Evolutionary conservation across 2,113 vertebrate species (phyloP), one percentile per base, ranked within the genome.

Genomic region (Tretioscincus oriximinensis): DNA sequence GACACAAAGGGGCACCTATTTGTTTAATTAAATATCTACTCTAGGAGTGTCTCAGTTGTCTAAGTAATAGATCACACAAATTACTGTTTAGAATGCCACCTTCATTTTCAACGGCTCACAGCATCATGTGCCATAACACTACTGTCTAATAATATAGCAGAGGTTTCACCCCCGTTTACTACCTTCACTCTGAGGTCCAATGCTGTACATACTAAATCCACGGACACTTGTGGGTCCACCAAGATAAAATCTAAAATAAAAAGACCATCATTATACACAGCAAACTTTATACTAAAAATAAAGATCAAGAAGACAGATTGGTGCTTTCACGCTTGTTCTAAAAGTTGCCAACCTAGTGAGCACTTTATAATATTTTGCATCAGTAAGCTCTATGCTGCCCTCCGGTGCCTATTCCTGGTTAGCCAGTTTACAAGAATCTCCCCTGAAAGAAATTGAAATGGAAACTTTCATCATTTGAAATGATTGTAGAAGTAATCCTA

Each of bases 171-270:
- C 21, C 24, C 35, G 22, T 7, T 66, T 82, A 94, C 92, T 61
- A 99, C 98, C 98, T 97, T 99, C 98, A 7, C 97, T 99, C 90
- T 99, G 98, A 7, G 98, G 98, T 41, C 98, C 98, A 1, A 99
- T 98, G 90, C 98, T 99, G 95, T 98, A 99, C 98, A 99, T 99
- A 77, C 97, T 98, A 91, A 99, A 99, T 12, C 98, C 98, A 73
- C 98, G 96, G 58, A 99, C 96, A 0, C 97, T 99, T 1, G 98
- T 99, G 74, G 98, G 98, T 77, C 98, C 98, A 26, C 98, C 98
- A 0, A 99, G 96, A 90, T 99, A 99, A 90, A 99, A 99, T 92
- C 98, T 99, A 89, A 54, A 51, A 87, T 3, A 79, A 31, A 12
- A 31, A 9, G 2, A 81, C 7, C 0, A 84, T 29, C 49, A n/a